Conservation (phyloP, 2,797 vertebrate species). For the Myoxocephalus aenaeus region DNA sequence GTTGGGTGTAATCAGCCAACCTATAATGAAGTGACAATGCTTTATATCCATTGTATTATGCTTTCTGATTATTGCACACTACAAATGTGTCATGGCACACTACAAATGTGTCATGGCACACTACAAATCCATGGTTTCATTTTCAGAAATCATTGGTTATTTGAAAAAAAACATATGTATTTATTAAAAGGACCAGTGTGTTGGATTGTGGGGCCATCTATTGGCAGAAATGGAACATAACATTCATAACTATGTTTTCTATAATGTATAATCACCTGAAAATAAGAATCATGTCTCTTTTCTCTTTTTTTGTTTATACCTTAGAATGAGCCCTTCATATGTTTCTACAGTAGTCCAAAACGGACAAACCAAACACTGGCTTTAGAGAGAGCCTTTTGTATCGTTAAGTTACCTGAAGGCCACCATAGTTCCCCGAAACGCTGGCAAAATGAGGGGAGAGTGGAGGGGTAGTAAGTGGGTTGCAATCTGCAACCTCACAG, state of each 20-base stretch:
- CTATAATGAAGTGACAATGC: not conserved
- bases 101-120: not conserved
- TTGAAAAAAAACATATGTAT: not conserved
- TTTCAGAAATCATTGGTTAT: conserved; percentile 1
- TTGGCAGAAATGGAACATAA: not conserved
- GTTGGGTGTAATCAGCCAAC: not conserved
- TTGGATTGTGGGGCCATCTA: not conserved
- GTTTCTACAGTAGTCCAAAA: too few species aligned
- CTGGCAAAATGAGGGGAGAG: not conserved
- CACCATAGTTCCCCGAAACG: not conserved
- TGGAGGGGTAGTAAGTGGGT: too few species aligned
- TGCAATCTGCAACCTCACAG: too few species aligned
- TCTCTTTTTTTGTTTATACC: not conserved
- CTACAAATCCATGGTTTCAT: not conserved
- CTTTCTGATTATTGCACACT: not conserved
- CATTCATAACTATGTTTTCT: not conserved
- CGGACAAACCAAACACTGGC: too few species aligned
- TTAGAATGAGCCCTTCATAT: not conserved
- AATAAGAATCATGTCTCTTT: not conserved
- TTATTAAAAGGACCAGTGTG: not conserved
- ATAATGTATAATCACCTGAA: not conserved
- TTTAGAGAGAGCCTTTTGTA: not conserved
- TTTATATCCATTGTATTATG: not conserved
- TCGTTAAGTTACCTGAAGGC: not conserved
- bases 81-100: not conserved